These are phyloP conservation scores for Campylomormyrus tamandua DNA, from an alignment of 2,113 vertebrate genomes.

Conservation along the genomic window DNA sequence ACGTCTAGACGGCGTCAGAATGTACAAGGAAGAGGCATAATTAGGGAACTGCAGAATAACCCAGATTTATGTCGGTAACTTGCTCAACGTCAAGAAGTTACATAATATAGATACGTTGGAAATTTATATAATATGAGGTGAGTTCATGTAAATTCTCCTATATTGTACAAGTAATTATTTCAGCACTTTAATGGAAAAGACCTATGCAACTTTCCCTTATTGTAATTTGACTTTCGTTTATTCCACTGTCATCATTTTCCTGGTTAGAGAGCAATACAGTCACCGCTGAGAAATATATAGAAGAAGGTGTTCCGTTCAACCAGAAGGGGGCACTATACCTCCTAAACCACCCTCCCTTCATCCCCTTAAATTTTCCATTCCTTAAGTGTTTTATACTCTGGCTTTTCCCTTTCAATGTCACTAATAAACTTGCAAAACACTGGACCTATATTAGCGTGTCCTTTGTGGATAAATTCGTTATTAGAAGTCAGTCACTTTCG, in stretches of 20 bases:
- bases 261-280: neutral
- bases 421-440: neutral
- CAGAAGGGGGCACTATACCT: neutral
- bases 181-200: neutral
- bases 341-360: neutral
- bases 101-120: neutral
- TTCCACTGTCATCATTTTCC: neutral
- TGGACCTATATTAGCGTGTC: slow-evolving; percentile 2
- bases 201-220: neutral
- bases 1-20: neutral
- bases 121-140: neutral
- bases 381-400: neutral
- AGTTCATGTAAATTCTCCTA: neutral
- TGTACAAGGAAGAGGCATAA: neutral
- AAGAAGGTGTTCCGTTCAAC: neutral
- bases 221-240: neutral
- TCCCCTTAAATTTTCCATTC: neutral
- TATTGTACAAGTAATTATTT: neutral
- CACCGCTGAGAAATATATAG: neutral
- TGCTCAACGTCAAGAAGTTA: neutral
- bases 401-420: neutral
- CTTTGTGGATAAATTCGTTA: slow-evolving; percentile 36
- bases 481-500: slow-evolving; percentile 25
- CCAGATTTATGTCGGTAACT: neutral
- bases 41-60: neutral